Conservation (phyloP, 2,888 invertebrate genomes). For the Antheraea assamensis region DNA sequence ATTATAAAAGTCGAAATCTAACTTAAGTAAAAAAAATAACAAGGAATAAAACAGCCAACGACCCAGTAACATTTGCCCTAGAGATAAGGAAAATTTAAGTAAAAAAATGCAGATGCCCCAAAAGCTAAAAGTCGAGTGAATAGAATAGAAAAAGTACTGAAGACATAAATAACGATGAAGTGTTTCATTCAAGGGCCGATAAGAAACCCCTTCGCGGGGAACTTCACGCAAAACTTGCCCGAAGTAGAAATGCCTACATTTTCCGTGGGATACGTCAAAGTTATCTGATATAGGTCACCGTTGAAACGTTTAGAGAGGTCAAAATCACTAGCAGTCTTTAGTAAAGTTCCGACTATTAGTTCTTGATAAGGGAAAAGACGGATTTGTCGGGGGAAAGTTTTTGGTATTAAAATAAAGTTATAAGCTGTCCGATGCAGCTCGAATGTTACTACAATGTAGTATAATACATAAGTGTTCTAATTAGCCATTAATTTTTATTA, state of each 20-base stretch:
- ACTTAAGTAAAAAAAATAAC: conserved; percentile 33
- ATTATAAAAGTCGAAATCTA: conserved; percentile 20
- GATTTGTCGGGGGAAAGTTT: conserved; percentile 35
- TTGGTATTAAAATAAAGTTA: conserved; percentile 22
- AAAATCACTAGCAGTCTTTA: conserved; percentile 63
- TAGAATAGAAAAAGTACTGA: conserved; percentile 44
- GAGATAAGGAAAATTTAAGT: conserved; percentile 47
- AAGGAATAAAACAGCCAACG: conserved; percentile 44
- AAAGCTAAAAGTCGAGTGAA: conserved; percentile 38
- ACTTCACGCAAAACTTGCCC: conserved; percentile 58
- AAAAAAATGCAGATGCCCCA: conserved; percentile 47
- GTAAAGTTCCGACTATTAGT: conserved; percentile 57
- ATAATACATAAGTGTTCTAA: too few species aligned
- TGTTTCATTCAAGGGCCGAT: conserved; percentile 65
- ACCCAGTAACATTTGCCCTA: conserved; percentile 39
- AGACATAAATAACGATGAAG: conserved; percentile 74
- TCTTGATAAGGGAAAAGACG: conserved; percentile 52
- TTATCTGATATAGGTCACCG: conserved; percentile 72
- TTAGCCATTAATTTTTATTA: too few species aligned
- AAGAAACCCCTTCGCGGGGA: conserved; percentile 57
- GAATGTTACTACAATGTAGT: neutral
- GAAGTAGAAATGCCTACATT: conserved; percentile 41
- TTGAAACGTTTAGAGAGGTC: conserved; percentile 59
- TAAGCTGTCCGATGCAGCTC: neutral
- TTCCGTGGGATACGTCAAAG: conserved; percentile 65